Conservation (phyloP, 2,113 vertebrate species). For the Ibidorhyncha struthersii region DNA sequence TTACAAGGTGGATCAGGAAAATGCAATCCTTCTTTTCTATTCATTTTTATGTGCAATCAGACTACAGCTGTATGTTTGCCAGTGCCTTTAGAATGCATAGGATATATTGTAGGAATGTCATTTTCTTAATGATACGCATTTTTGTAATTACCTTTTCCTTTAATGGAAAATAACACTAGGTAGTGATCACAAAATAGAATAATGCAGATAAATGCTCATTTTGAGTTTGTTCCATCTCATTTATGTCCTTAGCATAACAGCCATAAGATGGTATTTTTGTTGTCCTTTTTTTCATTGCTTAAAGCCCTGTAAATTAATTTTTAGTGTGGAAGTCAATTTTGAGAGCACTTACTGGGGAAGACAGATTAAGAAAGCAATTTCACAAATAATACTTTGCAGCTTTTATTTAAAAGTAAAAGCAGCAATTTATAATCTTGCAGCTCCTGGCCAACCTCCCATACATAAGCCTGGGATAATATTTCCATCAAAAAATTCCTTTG, state of each 20-base stretch:
- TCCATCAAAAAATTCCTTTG: not conserved
- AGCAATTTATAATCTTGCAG: not conserved
- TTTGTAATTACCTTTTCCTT: not conserved
- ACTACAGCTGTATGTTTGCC: not conserved
- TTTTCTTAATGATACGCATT: not conserved
- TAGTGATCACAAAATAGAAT: not conserved
- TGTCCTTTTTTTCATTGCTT: not conserved
- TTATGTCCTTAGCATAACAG: not conserved
- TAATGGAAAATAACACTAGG: not conserved
- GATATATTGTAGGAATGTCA: not conserved
- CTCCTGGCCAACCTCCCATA: not conserved
- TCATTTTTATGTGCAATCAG: not conserved
- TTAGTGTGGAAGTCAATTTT: not conserved
- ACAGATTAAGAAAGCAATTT: slow-evolving; percentile 18
- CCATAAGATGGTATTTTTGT: not conserved
- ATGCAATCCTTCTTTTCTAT: not conserved
- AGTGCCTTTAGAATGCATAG: not conserved
- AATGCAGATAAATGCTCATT: not conserved
- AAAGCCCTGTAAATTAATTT: slow-evolving; percentile 17
- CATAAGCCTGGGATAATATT: not conserved
- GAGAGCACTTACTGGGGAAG: not conserved
- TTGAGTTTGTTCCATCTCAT: not conserved
- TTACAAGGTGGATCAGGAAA: not conserved
- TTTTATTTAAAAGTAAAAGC: slow-evolving; percentile 2
- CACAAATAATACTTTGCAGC: not conserved